Evolutionary conservation across 2,888 invertebrate species (phyloP), one percentile per base, ranked within the genome.

Genomic region (Empis stercorea): DNA sequence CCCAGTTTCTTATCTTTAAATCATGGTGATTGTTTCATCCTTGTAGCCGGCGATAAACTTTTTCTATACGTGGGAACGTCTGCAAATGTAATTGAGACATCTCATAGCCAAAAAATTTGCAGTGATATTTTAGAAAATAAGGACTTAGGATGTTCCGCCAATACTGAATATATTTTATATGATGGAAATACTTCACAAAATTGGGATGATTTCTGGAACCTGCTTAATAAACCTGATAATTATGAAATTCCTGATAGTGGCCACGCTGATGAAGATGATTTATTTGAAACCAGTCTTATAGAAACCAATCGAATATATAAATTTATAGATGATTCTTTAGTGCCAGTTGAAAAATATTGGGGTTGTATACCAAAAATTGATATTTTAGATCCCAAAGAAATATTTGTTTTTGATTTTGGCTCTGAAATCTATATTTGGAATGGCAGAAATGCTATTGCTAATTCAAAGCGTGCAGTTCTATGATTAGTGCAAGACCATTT

Each of bases 341-440:
- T 84, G 23, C 89, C 93, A 0, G 74, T 83, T 32, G 80, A 86
- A 44, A 81, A 85, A 54, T 88, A 81, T 63, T n/a, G n/a, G n/a
- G n/a, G n/a, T n/a, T 73, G 76, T 52, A 74, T 84, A 57, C 92
- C 92, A 7, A 87, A 84, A 66, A 81, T 88, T 45, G 85, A 87
- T 51, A 87, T 94, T 81, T 72, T 94, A 13, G 78, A 84, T 62
- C 81, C 84, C 39, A 76, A 80, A 32, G 84, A 87, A 73, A 86
- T 88, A 47, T 74, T 88, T 15, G 84, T 95, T 7, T 93, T 94
- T 62, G 94, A 95, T 71, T 95, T 92, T 64, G 94, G 94, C 10
- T 80, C 84, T 4, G 95, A 95, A 72, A 76, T 95, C 77, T 95
- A 95, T 57, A 81, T 93, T 47, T 95, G 95, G 95, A 87, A 86